Evolutionary conservation across 1,140 invertebrate genomes (phyloP), one percentile per base, ranked within the genome.

Genomic region (Battus philenor): DNA sequence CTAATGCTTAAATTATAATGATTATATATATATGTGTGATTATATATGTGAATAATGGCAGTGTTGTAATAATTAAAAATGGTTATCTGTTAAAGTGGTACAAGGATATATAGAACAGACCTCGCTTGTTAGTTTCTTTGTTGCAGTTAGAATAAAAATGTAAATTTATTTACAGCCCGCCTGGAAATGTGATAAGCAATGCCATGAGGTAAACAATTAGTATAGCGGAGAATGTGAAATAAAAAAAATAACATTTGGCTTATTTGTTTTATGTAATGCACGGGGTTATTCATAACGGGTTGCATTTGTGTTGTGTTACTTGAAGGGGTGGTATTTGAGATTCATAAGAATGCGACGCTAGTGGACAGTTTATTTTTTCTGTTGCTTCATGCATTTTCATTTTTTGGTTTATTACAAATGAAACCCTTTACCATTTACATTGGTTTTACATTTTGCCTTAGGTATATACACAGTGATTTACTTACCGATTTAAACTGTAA

Each of bases 181-280:
- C 72, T 50, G 75, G 75, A 71, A 64, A 68, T 68, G 62, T 74
- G 50, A 53, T 67, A 58, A 62, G 63, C 39, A 67, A 59, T 56
- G 62, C 56, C 33, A 51, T 63, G 67, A 81, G 77, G 77, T 81
- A 81, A 77, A 67, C 48, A 36, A 4, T 45, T 27, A 27, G 31
- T 18, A 39, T 61, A 58, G 60, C 45, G 51, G 44, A 56, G 50
- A 56, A 50, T 65, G 55, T 44, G 41, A 45, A 29, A 36, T 33
- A 8, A 10, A 39, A n/a, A 38, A 36, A 32, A 44, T 47, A 47
- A 33, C 12, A 34, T 27, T 49, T 54, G 10, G 15, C 13, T 39
- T 29, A 34, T 50, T 38, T 29, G 43, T 50, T 56, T 55, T 51
- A 48, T 54, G 50, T 41, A 52, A 32, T 47, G 38, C 31, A 41